A percentile compares a stretch with the other conserved stretches of the same genome.
Conservation (phyloP, 2,797 vertebrate species). For the Melanogrammus aeglefinus region DNA sequence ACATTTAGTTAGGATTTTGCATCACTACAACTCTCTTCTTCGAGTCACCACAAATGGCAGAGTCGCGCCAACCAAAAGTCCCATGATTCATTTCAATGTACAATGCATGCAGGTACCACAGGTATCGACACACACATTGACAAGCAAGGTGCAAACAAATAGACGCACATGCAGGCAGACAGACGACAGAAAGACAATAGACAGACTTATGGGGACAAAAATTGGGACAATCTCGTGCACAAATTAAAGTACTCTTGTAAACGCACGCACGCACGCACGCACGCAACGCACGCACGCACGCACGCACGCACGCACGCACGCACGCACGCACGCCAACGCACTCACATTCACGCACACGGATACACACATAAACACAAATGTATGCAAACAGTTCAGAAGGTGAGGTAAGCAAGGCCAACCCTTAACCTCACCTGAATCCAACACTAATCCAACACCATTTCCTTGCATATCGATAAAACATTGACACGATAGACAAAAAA, state of each 20-base stretch:
- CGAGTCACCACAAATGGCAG: too few species aligned
- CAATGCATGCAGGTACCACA: too few species aligned
- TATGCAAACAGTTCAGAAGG: background rate
- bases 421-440: too few species aligned
- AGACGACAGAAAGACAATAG: background rate
- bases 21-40: too few species aligned
- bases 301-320: background rate
- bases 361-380: background rate
- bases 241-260: background rate
- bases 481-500: background rate
- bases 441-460: background rate
- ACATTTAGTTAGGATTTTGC: too few species aligned
- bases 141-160: too few species aligned
- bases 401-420: background rate
- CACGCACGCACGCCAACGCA: background rate
- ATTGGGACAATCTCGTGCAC: background rate
- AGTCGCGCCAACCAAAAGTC: too few species aligned
- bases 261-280: background rate
- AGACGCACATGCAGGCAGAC: too few species aligned
- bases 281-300: too few species aligned
- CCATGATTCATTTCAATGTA: too few species aligned
- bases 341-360: background rate
- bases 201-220: background rate
- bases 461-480: background rate
- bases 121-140: too few species aligned